A percentile compares a stretch with the other conserved stretches of the same genome.
phyloP scores from a whole-genome alignment of 2,797 vertebrate species.

The Intellagama lesueurii region DNA sequence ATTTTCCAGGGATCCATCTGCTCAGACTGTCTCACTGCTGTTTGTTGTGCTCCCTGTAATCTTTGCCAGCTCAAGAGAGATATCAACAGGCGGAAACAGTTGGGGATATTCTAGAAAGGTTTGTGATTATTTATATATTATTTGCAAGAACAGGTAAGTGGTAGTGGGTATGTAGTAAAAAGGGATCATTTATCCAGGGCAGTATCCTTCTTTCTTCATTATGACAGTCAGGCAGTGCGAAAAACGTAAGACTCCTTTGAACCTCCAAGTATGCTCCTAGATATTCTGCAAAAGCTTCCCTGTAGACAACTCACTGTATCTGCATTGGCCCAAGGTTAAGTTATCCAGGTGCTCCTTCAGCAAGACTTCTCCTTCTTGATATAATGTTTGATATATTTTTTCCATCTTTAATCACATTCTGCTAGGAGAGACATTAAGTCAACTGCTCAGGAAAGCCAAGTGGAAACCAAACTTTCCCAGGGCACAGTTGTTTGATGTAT shows the following conservation, averaged over 20 bases:
- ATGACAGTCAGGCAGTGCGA: too few relatives aligned
- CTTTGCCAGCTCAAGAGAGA: conserved; percentile 86
- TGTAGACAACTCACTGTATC: too few relatives aligned
- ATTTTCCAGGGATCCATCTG: conserved; percentile 79
- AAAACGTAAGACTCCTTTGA: not conserved
- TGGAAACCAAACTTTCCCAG: too few relatives aligned
- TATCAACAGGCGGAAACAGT: conserved; percentile 79
- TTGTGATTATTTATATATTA: not conserved
- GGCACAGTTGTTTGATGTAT: too few relatives aligned
- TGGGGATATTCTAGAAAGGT: conserved; percentile 77
- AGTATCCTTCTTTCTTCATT: not conserved
- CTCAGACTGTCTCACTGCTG: conserved; percentile 49
- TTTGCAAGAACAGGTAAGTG: not conserved
- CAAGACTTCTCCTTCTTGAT: too few relatives aligned
- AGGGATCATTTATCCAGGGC: not conserved
- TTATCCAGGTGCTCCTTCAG: too few relatives aligned
- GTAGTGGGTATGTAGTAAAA: not conserved
- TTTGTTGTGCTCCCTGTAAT: conserved; percentile 65
- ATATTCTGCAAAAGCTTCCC: not conserved
- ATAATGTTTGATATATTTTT: too few relatives aligned
- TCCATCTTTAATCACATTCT: too few relatives aligned
- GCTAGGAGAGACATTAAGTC: too few relatives aligned
- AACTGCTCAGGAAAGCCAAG: too few relatives aligned
- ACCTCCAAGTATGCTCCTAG: not conserved
- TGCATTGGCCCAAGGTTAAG: too few relatives aligned